Percentiles rank a stretch among this genome's conserved stretches.
Conservation (phyloP, 2,797 vertebrate species). For the Urophycis tenuis region DNA sequence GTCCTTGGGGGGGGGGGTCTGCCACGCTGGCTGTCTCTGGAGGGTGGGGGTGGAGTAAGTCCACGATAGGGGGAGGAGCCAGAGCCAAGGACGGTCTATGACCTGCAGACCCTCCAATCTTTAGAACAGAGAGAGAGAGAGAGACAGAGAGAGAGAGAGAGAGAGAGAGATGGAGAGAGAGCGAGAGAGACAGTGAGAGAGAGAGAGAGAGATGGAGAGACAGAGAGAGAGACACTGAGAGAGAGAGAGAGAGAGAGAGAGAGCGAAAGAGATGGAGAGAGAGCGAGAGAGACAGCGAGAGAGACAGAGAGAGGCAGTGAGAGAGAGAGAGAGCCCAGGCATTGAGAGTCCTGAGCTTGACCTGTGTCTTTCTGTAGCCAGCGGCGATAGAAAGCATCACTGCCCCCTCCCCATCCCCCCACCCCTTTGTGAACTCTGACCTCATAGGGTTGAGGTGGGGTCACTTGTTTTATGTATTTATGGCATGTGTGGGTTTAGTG, state of each 20-base stretch:
- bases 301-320: not conserved
- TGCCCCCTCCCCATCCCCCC: not conserved
- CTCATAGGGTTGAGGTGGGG: not conserved
- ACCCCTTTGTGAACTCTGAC: not conserved
- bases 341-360: not conserved
- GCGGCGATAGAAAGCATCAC: slow-evolving; percentile 10
- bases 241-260: too few relatives aligned
- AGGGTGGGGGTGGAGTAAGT: not conserved
- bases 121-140: not conserved
- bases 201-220: too few relatives aligned
- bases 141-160: not conserved
- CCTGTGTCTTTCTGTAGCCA: not conserved
- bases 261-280: too few relatives aligned
- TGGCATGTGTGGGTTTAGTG: not conserved
- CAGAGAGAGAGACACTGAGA: too few relatives aligned
- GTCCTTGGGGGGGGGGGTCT: too few relatives aligned
- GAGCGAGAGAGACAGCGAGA: too few relatives aligned
- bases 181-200: too few relatives aligned
- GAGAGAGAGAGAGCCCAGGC: not conserved
- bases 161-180: not conserved
- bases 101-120: too few relatives aligned
- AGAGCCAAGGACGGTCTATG: too few relatives aligned
- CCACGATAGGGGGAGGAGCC: not conserved
- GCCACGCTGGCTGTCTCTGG: not conserved
- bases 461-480: not conserved